Evolutionary conservation across 1,140 invertebrate species (phyloP).

Genomic region (Notospermus geniculatus): DNA sequence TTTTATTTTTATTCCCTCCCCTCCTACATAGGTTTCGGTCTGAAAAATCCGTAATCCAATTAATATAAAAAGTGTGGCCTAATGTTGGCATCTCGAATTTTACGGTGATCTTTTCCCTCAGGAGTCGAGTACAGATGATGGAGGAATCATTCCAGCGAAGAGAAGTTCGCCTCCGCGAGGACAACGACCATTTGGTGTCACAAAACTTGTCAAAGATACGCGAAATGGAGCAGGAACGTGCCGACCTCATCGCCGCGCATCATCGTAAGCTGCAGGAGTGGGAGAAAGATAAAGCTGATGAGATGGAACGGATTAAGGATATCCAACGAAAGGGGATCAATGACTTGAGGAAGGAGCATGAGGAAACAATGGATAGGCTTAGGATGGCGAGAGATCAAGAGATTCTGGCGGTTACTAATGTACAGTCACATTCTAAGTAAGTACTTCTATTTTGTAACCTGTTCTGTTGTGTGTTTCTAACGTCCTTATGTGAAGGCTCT

Average conservation of each 20-base stretch:
- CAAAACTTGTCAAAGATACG: conserved; percentile 34
- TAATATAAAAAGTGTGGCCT: too few relatives aligned
- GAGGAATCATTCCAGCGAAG: conserved; percentile 39
- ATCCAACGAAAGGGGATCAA: conserved; percentile 25
- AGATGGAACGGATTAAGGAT: conserved; percentile 40
- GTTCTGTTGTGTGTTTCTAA: too few relatives aligned
- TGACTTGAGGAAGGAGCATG: conserved; percentile 38
- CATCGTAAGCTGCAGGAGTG: conserved; percentile 34
- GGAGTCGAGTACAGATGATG: conserved; percentile 36
- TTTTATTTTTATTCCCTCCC: too few relatives aligned
- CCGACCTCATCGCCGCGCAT: conserved; percentile 26
- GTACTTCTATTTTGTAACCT: neutral
- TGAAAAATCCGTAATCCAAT: too few relatives aligned
- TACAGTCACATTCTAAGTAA: conserved; percentile 41
- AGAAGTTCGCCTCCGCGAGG: conserved; percentile 40
- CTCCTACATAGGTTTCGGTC: too few relatives aligned
- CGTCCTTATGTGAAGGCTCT: too few relatives aligned
- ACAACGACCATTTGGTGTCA: conserved; percentile 36
- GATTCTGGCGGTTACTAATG: conserved; percentile 36
- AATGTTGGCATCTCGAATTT: too few relatives aligned
- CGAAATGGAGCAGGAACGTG: conserved; percentile 41
- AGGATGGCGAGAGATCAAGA: conserved; percentile 40
- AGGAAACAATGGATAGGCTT: conserved; percentile 36
- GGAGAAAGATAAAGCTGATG: conserved; percentile 31
- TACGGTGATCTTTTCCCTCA: conserved; percentile 24